Evolutionary conservation across 1,140 invertebrate genomes (phyloP), one percentile per base, ranked within the genome.

Genomic region (Drosophila ogumai): DNA sequence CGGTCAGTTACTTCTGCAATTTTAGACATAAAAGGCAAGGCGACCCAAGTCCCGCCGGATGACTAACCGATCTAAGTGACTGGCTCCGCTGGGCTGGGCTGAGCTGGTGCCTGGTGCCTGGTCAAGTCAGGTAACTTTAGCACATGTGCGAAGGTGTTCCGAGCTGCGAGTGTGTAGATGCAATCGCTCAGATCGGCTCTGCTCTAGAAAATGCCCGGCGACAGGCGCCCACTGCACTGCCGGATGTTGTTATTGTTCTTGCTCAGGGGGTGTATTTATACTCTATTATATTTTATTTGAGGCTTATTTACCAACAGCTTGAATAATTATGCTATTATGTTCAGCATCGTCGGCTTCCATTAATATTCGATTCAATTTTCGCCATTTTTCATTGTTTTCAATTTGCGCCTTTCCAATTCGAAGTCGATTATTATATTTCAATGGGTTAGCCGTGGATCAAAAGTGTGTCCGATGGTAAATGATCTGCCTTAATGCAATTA

Each of bases 21-120:
- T 91, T 91, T 91, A 90, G 77, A 91, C 90, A 81, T 90, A 91
- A 86, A 91, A 86, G 85, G 84, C 85, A 90, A 82, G 71, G 85
- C 75, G 79, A 78, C 52, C 69, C 61, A 41, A 25, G 52, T 55
- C 52, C 54, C 57, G 49, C 49, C 66, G 66, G 57, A 43, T 67
- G 57, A 66, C 81, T 46, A 76, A 64, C 52, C 59, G 60, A 58
- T 59, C 52, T 54, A 50, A 50, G 46, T 71, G 36, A 78, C 68
- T 65, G 75, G 71, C 68, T 65, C 63, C 40, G 44, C 44, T 50
- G 63, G 52, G 59, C 59, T 67, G 60, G 32, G 50, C 50, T 54
- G 32, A 5, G 31, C 28, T 8, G 19, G 1, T 25, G 46, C 22
- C 19, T 57, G 57, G 19, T 32, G 72, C 66, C 52, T 79, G 69